Conservation (phyloP, 1,140 invertebrate species). For the Caerostris extrusa region DNA sequence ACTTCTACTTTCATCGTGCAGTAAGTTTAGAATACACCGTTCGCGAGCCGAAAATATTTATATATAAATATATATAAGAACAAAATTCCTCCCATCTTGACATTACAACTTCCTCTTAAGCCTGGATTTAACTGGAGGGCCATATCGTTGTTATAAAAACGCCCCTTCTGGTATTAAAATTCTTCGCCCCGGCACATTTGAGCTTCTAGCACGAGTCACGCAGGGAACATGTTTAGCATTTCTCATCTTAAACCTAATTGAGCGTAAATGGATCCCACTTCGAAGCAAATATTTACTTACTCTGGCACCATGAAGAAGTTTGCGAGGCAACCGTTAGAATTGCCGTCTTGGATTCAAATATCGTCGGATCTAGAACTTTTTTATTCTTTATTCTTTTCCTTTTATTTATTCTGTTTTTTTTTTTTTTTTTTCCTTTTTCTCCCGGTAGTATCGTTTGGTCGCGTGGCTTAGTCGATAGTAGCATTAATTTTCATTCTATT, state of each 20-base stretch:
- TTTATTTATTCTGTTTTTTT: constrained; percentile 22
- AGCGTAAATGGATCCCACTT: constrained; percentile 28
- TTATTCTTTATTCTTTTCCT: neutral
- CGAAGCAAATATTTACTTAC: constrained; percentile 40
- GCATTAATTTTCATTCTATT: constrained; percentile 66
- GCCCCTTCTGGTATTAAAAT: constrained; percentile 40
- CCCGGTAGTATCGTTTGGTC: constrained; percentile 53
- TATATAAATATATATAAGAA: neutral
- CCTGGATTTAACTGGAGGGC: constrained; percentile 25
- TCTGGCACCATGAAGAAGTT: neutral
- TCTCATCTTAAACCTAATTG: constrained; percentile 65
- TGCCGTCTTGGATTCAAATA: constrained; percentile 28
- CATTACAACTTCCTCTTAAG: constrained; percentile 38
- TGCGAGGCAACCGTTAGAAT: neutral
- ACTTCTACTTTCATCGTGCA: neutral
- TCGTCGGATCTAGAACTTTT: neutral
- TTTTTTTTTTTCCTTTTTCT: too few species aligned
- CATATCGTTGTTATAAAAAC: constrained; percentile 42
- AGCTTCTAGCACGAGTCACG: neutral
- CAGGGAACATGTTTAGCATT: constrained; percentile 44
- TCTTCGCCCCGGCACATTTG: neutral
- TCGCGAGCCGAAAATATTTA: neutral
- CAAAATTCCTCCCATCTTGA: neutral
- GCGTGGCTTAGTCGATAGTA: constrained; percentile 18
- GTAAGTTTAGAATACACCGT: neutral